Conservation (phyloP, 1,140 invertebrate species). For the Bursaphelenchus mucronatus region DNA sequence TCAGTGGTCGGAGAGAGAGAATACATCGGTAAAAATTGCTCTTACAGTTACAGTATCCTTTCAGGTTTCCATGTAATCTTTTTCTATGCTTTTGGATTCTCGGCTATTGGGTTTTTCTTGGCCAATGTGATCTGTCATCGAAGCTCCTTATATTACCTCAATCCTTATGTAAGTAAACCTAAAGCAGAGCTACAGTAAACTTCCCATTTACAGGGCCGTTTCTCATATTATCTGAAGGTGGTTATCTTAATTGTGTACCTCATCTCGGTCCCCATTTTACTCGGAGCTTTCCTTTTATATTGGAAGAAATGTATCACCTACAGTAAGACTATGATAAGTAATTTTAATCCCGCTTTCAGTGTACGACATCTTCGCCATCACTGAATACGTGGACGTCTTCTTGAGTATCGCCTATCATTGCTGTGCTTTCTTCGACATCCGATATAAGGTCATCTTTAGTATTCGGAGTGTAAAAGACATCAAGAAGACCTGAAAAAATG, state of each 20-base stretch:
- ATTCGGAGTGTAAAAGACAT: constrained; percentile 17
- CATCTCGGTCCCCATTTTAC: constrained; percentile 49
- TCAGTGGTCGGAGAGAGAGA: constrained; percentile 55
- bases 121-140: constrained; percentile 47
- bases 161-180: constrained; percentile 39
- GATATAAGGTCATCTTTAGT: constrained; percentile 49
- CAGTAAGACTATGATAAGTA: constrained; percentile 29
- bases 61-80: constrained; percentile 55
- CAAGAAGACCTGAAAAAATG: neutral
- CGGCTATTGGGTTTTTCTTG: constrained; percentile 51
- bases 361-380: constrained; percentile 47
- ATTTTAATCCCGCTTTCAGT: constrained; percentile 37
- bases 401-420: constrained; percentile 46
- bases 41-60: constrained; percentile 21
- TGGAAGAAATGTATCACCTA: constrained; percentile 53
- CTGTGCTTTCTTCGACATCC: constrained; percentile 55
- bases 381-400: constrained; percentile 47
- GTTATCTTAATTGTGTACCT: constrained; percentile 45
- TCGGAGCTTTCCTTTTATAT: constrained; percentile 48
- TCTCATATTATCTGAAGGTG: constrained; percentile 48
- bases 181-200: constrained; percentile 1
- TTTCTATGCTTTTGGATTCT: constrained; percentile 53
- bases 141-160: constrained; percentile 50
- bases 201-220: constrained; percentile 43
- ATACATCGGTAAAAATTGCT: constrained; percentile 37